These are phyloP conservation scores for Neoitamus cyanurus DNA, from an alignment of 2,888 invertebrate genomes.

Conservation along the genomic window DNA sequence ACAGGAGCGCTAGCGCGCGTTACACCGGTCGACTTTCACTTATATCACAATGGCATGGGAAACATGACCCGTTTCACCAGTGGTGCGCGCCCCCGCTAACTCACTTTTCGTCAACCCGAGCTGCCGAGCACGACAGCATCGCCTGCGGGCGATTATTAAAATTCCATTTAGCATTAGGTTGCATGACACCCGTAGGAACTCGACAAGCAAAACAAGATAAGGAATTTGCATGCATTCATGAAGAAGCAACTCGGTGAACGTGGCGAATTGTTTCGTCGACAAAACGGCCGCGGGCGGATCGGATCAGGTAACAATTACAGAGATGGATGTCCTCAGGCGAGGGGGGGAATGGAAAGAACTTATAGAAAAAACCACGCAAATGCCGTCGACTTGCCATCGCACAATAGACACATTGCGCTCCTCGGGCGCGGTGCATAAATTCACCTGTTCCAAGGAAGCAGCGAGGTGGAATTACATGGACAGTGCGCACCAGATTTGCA, in stretches of 20 bases:
- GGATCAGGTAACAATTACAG: constrained; percentile 6
- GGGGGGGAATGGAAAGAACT: neutral
- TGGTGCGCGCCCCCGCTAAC: constrained; percentile 1
- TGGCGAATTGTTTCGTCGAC: neutral
- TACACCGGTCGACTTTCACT: neutral
- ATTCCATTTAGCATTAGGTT: neutral
- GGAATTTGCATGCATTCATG: neutral
- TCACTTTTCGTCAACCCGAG: neutral
- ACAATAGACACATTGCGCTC: neutral
- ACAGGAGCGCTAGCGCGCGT: neutral
- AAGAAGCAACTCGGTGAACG: neutral
- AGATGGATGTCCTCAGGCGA: neutral
- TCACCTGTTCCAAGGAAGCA: neutral
- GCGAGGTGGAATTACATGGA: neutral
- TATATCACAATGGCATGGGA: neutral
- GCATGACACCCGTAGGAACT: neutral
- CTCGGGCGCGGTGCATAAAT: neutral
- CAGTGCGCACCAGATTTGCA: neutral
- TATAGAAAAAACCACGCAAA: neutral
- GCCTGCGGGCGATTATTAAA: neutral
- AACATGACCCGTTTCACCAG: neutral
- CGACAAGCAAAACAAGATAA: neutral
- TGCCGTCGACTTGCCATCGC: neutral
- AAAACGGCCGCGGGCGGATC: neutral
- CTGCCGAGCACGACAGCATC: neutral